These are phyloP conservation scores for Strix uralensis DNA, from an alignment of 2,113 vertebrate species.

Conservation along the genomic window DNA sequence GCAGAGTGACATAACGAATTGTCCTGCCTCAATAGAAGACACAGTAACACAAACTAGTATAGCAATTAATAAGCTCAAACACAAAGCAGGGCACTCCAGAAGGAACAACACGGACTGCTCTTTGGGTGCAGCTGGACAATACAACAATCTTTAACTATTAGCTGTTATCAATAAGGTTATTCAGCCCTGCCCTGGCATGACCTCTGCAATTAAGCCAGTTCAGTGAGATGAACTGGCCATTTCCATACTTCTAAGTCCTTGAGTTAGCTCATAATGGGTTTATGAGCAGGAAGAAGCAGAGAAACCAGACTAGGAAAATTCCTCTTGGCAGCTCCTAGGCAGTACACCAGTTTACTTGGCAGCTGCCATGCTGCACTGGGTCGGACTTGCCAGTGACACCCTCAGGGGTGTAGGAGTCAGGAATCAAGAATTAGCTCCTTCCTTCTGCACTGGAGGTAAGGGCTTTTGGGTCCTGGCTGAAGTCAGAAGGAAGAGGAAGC, in stretches of 20 bases:
- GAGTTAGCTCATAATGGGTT: neutral
- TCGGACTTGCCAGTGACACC: neutral
- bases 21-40: neutral
- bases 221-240: neutral
- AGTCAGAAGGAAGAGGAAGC: neutral
- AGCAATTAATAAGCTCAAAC: constrained; percentile 28
- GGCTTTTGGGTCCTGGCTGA: neutral
- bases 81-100: neutral
- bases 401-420: neutral
- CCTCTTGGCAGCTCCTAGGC: neutral
- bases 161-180: neutral
- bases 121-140: neutral
- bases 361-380: neutral
- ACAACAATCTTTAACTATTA: neutral
- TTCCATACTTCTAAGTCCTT: neutral
- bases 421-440: neutral
- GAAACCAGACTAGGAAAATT: neutral
- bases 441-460: neutral
- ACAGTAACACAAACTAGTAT: neutral
- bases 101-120: neutral
- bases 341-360: neutral
- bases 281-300: neutral
- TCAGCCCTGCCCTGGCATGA: neutral
- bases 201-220: neutral
- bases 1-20: neutral